Conservation (phyloP, 23 tunicate species). For the Trididemnum clinides region DNA sequence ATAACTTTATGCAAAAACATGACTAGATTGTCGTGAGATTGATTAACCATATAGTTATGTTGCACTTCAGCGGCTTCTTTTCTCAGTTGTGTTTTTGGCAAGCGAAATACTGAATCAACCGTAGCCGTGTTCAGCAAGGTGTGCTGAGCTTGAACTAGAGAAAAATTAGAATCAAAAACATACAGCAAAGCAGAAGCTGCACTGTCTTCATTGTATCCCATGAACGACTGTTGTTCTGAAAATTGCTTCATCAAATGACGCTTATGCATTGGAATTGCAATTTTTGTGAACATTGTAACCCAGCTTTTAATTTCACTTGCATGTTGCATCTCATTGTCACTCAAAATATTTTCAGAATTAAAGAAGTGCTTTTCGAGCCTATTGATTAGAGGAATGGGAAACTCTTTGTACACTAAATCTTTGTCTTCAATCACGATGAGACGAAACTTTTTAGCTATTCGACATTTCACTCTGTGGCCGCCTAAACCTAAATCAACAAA, state of each 20-base stretch:
- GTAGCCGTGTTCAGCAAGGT: constrained; percentile 67
- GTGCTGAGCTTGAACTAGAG: background rate
- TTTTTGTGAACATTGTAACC: constrained; percentile 29
- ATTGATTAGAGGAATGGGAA: constrained; percentile 79
- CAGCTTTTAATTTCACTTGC: constrained; percentile 21
- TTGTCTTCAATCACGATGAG: constrained; percentile 70
- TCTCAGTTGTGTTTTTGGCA: constrained; percentile 25
- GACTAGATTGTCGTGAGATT: constrained; percentile 62
- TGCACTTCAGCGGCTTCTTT: constrained; percentile 35
- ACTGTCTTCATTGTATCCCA: constrained; percentile 54
- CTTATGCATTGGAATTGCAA: background rate
- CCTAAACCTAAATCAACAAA: constrained; percentile 83
- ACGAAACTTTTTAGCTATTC: constrained; percentile 45
- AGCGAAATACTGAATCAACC: constrained; percentile 59
- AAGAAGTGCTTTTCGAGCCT: constrained; percentile 72
- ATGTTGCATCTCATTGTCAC: background rate
- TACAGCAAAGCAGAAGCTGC: constrained; percentile 48
- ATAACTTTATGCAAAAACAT: background rate
- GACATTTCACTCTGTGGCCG: constrained; percentile 76
- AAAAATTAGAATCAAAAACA: background rate
- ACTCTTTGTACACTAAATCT: constrained; percentile 66
- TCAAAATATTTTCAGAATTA: constrained; percentile 49
- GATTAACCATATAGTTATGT: constrained; percentile 38
- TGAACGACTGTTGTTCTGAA: constrained; percentile 21
- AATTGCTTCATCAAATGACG: background rate